phyloP scores from a whole-genome alignment of 1,140 invertebrate genomes.

The Bombyx mori region ASM3026992v2 NC_085108.1:8351001-8351500 shows the following conservation, averaged over 20 bases:
- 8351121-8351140: constrained; percentile 49
- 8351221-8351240: constrained; percentile 45
- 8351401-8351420: constrained; percentile 46
- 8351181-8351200: too few relatives aligned
- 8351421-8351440: constrained; percentile 52
- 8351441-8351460: constrained; percentile 78
- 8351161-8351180: constrained; percentile 45
- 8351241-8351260: constrained; percentile 49
- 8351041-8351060: constrained; percentile 70
- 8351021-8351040: constrained; percentile 47
- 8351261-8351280: constrained; percentile 55
- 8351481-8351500: constrained; percentile 75
- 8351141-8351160: constrained; percentile 61
- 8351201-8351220: constrained; percentile 10
- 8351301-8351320: constrained; percentile 63
- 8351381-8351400: constrained; percentile 39
- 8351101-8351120: constrained; percentile 26
- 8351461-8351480: constrained; percentile 78
- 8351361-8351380: constrained; percentile 57
- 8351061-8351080: constrained; percentile 73
- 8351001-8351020: constrained; percentile 4
- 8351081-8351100: constrained; percentile 34
- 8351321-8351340: constrained; percentile 60
- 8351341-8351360: constrained; percentile 63
- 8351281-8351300: constrained; percentile 50